Evolutionary conservation across 2,888 invertebrate genomes (phyloP).

Genomic region (Trissonchulus latispiculum): DNA sequence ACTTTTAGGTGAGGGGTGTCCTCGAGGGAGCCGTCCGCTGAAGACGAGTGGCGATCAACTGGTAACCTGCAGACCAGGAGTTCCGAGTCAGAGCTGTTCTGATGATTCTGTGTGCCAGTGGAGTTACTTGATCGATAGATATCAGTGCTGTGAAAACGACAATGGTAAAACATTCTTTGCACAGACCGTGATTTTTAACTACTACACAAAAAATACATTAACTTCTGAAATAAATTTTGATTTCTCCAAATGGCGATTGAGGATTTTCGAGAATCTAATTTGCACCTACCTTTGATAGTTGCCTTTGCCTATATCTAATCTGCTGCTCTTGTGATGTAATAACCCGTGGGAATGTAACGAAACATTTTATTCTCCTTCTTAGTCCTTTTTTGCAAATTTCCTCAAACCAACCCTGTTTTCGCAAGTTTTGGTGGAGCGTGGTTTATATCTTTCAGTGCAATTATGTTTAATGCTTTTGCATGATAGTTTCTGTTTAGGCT

Average conservation of each 20-base stretch:
- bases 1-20: constrained; percentile 30
- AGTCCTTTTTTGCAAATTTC: too few species aligned
- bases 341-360: too few species aligned
- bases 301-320: too few species aligned
- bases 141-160: constrained; percentile 36
- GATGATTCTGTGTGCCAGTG: constrained; percentile 31
- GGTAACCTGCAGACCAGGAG: constrained; percentile 28
- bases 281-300: too few species aligned
- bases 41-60: constrained; percentile 23
- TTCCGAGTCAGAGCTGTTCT: constrained; percentile 25
- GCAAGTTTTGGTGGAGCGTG: too few species aligned
- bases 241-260: not conserved
- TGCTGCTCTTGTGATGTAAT: too few species aligned
- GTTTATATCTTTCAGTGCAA: too few species aligned
- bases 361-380: too few species aligned
- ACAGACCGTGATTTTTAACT: not conserved
- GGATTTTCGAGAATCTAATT: not conserved
- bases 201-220: not conserved
- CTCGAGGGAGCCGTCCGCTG: constrained; percentile 27
- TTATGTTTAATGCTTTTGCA: too few species aligned
- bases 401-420: too few species aligned
- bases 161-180: constrained; percentile 27
- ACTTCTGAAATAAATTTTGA: not conserved
- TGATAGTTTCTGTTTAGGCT: too few species aligned
- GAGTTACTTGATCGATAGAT: constrained; percentile 35